phyloP scores from a whole-genome alignment of 2,797 vertebrate species.

The Otus scops region DNA sequence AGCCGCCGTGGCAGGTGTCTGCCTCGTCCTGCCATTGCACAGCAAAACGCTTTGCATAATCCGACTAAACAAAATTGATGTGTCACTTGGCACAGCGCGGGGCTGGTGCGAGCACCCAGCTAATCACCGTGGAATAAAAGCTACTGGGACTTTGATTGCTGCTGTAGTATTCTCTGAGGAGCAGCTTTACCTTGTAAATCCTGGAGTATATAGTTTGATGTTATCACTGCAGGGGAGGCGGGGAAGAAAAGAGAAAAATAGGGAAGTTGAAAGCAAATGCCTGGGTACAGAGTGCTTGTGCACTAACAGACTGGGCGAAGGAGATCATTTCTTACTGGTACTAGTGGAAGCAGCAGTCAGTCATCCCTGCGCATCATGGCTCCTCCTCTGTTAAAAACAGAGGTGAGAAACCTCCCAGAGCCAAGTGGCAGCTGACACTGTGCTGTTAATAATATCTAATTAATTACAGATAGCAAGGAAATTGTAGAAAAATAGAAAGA shows the following conservation, averaged over 20 bases:
- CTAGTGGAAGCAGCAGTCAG: neutral
- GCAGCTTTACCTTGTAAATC: slow-evolving; percentile 1
- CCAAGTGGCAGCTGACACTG: accelerated
- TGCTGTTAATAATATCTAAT: neutral
- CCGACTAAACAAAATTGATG: neutral
- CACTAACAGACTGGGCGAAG: neutral
- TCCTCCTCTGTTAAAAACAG: neutral
- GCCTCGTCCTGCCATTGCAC: neutral
- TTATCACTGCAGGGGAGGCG: accelerated
- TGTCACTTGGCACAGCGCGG: neutral
- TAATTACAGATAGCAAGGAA: neutral
- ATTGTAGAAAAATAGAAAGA: neutral
- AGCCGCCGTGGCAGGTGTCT: neutral
- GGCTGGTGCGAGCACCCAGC: neutral
- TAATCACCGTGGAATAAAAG: neutral
- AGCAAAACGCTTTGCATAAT: neutral
- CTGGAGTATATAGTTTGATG: neutral
- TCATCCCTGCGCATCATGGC: neutral
- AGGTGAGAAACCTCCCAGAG: neutral
- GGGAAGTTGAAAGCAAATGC: neutral
- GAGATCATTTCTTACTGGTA: neutral
- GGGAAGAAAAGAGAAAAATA: neutral
- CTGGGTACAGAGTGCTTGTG: neutral
- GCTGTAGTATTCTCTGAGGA: neutral
- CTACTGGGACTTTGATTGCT: neutral